Evolutionary conservation across 2,113 vertebrate species (phyloP), one percentile per base, ranked within the genome.

Genomic region (Thryonomys swinderianus): DNA sequence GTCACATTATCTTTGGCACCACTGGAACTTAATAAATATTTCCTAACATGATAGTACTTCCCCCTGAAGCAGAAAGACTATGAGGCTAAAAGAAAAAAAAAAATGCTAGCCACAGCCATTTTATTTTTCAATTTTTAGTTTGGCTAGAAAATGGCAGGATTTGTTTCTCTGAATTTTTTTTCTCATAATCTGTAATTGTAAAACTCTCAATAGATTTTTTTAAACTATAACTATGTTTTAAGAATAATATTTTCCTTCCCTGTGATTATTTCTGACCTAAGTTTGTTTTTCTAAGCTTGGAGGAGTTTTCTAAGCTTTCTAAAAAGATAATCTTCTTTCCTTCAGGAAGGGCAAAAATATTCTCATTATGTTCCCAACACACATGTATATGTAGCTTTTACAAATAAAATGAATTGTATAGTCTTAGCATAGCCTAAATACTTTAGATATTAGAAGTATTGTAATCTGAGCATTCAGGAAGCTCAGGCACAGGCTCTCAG

Each of bases 181-280:
- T 34, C 30, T 73, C 48, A 88, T 93, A 66, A 92, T 83, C 45
- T 96, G 20, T 67, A 95, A 92, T 67, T 93, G 79, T 61, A 79
- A 96, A 91, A 53, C 5, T 78, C 78, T 92, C 45, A 13, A 61
- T 27, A 93, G 25, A 66, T 23, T 89, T 88, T 42, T 74, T 20
- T 11, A 78, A 83, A 14, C 6, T 89, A 16, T 48, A 85, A 84
- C 64, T 74, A 53, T 34, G 13, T 85, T 76, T 82, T 55, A 93
- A 87, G 37, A 57, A 61, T 20, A 62, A 18, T 87, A 27, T 92
- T 92, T 84, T 78, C 37, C 51, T 62, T 91, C n/a, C 32, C 27
- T 89, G 10, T n/a, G 34, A 87, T 85, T 78, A 81, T 53, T 45
- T 91, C 51, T 78, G 23, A 90, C 12, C 7, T 37, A 91, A 16